These are phyloP conservation scores for Porites divaricata DNA, from an alignment of 92 coral and sea anemone genomes.

Conservation along the genomic window DNA sequence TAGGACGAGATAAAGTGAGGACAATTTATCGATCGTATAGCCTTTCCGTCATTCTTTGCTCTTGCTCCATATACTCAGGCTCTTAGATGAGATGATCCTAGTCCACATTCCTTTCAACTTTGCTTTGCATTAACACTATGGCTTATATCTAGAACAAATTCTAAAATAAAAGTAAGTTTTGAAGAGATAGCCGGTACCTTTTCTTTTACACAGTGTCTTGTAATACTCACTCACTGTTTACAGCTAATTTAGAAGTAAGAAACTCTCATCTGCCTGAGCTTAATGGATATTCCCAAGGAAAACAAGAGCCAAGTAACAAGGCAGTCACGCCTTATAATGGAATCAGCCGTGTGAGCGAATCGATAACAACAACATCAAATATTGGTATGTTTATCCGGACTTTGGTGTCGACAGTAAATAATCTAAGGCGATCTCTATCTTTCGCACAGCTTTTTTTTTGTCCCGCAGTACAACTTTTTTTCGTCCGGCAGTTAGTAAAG, in stretches of 20 bases:
- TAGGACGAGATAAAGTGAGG: too few species aligned
- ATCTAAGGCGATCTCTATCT: background rate
- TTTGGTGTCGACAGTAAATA: background rate
- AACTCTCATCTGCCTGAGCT: constrained; percentile 33
- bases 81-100: too few species aligned
- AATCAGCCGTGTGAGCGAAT: background rate
- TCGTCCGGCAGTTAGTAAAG: background rate
- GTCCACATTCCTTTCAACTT: too few species aligned
- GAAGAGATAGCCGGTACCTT: background rate
- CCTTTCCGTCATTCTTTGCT: too few species aligned
- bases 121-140: too few species aligned
- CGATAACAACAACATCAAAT: background rate
- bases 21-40: too few species aligned
- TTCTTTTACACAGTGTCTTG: background rate
- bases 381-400: constrained; percentile 12
- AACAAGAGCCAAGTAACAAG: constrained; percentile 19
- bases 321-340: constrained; percentile 12
- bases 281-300: constrained; percentile 33
- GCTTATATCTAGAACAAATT: too few species aligned
- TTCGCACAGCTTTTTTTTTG: background rate
- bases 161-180: too few species aligned
- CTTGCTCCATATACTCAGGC: too few species aligned
- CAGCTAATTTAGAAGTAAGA: constrained; percentile 41
- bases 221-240: constrained; percentile 2
- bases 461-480: background rate